A percentile compares a stretch with the other conserved stretches of the same genome.
phyloP scores from a whole-genome alignment of 1,140 invertebrate genomes.

The Euborellia annulipes region DNA sequence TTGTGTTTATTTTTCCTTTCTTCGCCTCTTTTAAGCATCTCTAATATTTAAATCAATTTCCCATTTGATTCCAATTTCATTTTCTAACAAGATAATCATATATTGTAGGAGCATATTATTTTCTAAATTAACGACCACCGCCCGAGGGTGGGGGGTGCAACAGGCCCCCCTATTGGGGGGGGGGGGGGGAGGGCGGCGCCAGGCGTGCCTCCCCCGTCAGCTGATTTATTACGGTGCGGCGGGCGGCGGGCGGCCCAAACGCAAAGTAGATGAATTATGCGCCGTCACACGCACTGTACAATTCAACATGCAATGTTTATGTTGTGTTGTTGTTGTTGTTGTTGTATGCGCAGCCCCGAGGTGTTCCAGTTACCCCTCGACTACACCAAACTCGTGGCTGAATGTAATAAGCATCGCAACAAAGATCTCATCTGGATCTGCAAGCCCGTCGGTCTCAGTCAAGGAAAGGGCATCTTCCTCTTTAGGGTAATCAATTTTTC shows the following conservation, averaged over 20 bases:
- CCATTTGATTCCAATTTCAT: slow-evolving; percentile 4
- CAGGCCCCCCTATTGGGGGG: neutral
- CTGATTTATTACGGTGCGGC: no score
- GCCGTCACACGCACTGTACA: no score
- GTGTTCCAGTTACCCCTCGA: slow-evolving; percentile 69
- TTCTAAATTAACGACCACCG: slow-evolving; percentile 9
- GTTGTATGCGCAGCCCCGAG: slow-evolving; percentile 54
- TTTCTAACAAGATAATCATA: neutral
- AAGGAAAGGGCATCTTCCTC: slow-evolving; percentile 66
- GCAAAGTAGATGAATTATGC: no score
- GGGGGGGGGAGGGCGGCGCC: neutral
- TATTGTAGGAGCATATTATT: neutral
- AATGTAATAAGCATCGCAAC: slow-evolving; percentile 36
- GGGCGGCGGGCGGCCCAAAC: no score
- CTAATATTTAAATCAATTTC: neutral
- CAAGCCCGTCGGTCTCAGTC: slow-evolving; percentile 69
- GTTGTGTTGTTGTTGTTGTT: slow-evolving; percentile 1
- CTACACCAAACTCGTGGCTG: slow-evolving; percentile 64
- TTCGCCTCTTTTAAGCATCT: no score
- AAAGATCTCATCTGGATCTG: slow-evolving; percentile 55
- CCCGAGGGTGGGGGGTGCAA: neutral
- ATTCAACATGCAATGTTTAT: neutral
- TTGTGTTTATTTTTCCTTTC: no score
- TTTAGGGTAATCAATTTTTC: slow-evolving; percentile 50
- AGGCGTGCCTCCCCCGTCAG: neutral